These are phyloP conservation scores for Pithecia hirsuta DNA, from an alignment of 2,797 vertebrate genomes.

Conservation along the genomic window DNA sequence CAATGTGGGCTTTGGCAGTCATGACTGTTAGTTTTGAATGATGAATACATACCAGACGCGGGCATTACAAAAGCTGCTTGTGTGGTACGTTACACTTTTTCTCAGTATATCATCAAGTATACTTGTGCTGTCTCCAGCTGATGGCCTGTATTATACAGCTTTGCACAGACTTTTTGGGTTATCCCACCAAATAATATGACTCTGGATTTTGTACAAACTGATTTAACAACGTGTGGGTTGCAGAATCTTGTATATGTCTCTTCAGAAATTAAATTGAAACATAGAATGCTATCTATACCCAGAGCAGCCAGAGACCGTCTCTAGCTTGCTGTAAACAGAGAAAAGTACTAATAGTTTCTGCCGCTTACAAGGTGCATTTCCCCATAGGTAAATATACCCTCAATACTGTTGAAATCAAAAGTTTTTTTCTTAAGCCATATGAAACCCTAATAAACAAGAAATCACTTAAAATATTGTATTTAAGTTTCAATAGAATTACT, in stretches of 20 bases:
- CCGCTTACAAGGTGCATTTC: not conserved
- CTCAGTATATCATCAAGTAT: constrained; percentile 66
- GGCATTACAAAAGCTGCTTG: constrained; percentile 84
- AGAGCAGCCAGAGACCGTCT: not conserved
- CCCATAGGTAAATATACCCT: not conserved
- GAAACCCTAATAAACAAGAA: constrained; percentile 1
- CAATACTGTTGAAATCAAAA: constrained; percentile 40
- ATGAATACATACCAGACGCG: constrained; percentile 80
- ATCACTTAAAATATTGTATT: not conserved
- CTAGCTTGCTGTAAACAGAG: not conserved
- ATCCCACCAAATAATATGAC: constrained; percentile 60
- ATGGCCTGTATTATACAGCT: constrained; percentile 1
- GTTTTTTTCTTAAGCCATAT: not conserved
- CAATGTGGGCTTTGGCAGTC: constrained; percentile 84
- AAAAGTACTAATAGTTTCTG: constrained; percentile 19
- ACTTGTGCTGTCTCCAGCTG: constrained; percentile 66
- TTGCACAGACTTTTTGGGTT: constrained; percentile 60
- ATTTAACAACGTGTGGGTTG: not conserved
- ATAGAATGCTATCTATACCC: not conserved
- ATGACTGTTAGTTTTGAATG: constrained; percentile 82
- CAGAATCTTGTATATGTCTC: not conserved
- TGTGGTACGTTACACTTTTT: constrained; percentile 80
- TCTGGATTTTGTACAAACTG: constrained; percentile 1
- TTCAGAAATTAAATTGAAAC: constrained; percentile 34
- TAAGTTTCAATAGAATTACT: constrained; percentile 21